Base-by-base conservation (phyloP, 2,113 vertebrate species). In the Coreoperca whiteheadi region DNA sequence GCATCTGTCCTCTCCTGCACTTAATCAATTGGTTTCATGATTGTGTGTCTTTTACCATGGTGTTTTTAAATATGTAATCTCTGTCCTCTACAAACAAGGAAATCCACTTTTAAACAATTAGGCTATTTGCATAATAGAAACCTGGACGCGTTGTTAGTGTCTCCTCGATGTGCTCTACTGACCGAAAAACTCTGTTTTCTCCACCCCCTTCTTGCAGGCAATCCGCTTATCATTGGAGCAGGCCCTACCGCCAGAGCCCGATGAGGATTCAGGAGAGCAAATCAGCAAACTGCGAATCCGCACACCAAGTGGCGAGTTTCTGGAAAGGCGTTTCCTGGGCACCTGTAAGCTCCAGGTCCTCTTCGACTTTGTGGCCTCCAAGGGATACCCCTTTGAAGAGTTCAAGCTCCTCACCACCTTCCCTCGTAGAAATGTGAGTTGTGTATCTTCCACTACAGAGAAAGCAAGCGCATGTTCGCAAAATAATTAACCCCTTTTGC, bases 401-500 rank as follows among this genome's bases (percentile, higher is more conserved):
- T 99, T 97, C 94, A 99, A 99, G 95, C 95, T 99, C 90, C 97
- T 99, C 93, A 99, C 98, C 92, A 99, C 98, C 96, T 99, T 99
- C 95, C 98, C 98, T 23, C 97, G 98, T 94, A 98, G 97, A 98
- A 98, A 99, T 90, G 98, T 99, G 93, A 93, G 92, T 92, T 96
- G 95, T 96, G 25, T 16, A 41, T 39, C 10, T 14, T 50, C 0
- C 12, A 57, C n/a, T 28, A 37, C 34, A 50, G 11, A 20, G n/a
- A 43, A 54, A 63, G 10, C 15, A 48, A 11, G 15, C 12, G 63
- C 12, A 0, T 25, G 41, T 34, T n/a, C 16, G 32, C 32, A 43
- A 12, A 69, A 53, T 16, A 54, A 20, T 48, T 1, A 65, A 30
- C 30, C 5, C 3, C 6, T 73, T 78, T 23, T 68, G 28, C 69